Base-by-base conservation (phyloP, 2,113 vertebrate species). In the Columba livia region DNA sequence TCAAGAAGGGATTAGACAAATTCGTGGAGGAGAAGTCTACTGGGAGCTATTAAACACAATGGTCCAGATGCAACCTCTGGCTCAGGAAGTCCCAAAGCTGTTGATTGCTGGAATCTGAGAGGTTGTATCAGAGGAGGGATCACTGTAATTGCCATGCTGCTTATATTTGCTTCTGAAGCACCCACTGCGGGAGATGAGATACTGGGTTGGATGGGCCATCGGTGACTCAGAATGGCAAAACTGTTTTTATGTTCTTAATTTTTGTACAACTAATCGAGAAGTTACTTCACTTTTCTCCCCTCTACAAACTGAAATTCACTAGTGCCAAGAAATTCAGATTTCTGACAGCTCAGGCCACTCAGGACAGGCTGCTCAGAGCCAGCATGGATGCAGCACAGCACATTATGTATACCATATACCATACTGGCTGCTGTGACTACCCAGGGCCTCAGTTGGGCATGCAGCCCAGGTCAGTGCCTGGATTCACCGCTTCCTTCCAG, bases 61-160 rank as follows among this genome's bases (percentile, higher is more conserved):
- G 79, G 83, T 81, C 92, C 95, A 95, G 96, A 94, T 97, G 95
- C 96, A 96, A 90, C 94, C 94, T 95, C 92, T 95, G 96, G 83
- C 96, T 96, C 86, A 78, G 94, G 86, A 95, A 95, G 92, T 93
- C 83, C 83, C 79, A 19, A 74, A 48, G 74, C 75, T 95, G 90
- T 88, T 88, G 90, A 92, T 84, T 95, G 86, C 77, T 95, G 94
- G 89, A 95, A 92, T 93, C 86, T 36, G 86, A 92, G 89, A 86
- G 90, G 83, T 92, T 95, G 66, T 93, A 90, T 60, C 79, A 94
- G 82, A 90, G 71, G 64, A 85, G 56, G 69, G 93, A 90, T 95
- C 80, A 15, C 38, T 75, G 38, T 92, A 95, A 96, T 94, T 94
- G 86, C 93, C 84, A n/a, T 12, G 69, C 69, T 94, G 83, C 73